These are phyloP conservation scores for Fringilla coelebs DNA, from an alignment of 2,797 vertebrate genomes.

Conservation along the genomic window DNA sequence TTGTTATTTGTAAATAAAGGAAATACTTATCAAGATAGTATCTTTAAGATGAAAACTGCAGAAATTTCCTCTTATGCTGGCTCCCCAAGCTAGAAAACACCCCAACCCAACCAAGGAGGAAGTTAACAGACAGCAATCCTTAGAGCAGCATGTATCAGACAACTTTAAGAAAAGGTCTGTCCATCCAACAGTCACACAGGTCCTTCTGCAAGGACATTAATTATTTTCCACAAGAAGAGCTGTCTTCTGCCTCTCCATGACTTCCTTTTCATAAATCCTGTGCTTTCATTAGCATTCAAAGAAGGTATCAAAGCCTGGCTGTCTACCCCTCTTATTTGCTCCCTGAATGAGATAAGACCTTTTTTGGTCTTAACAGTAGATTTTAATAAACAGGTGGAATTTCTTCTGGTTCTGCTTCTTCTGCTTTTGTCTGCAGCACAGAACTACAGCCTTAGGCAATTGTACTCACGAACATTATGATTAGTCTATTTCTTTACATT, in stretches of 20 bases:
- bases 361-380: background rate
- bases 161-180: background rate
- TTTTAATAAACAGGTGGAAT: conserved; percentile 17
- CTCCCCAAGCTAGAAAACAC: background rate
- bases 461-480: background rate
- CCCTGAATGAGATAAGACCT: background rate
- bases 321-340: background rate
- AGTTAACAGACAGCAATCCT: background rate
- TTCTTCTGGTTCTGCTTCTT: background rate
- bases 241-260: background rate
- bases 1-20: background rate
- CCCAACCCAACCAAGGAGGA: background rate
- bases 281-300: background rate
- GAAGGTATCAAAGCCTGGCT: background rate
- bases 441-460: background rate
- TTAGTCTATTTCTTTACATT: background rate
- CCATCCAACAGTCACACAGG: background rate
- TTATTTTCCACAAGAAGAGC: background rate
- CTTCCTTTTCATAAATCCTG: background rate
- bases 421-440: background rate
- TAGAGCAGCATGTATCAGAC: background rate
- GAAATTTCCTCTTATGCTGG: background rate
- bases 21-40: background rate
- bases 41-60: background rate
- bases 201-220: background rate